Percentiles rank a stretch among this genome's conserved stretches.
Conservation (phyloP, 2,797 vertebrate genomes). For the Emydoidea blandingii region DNA sequence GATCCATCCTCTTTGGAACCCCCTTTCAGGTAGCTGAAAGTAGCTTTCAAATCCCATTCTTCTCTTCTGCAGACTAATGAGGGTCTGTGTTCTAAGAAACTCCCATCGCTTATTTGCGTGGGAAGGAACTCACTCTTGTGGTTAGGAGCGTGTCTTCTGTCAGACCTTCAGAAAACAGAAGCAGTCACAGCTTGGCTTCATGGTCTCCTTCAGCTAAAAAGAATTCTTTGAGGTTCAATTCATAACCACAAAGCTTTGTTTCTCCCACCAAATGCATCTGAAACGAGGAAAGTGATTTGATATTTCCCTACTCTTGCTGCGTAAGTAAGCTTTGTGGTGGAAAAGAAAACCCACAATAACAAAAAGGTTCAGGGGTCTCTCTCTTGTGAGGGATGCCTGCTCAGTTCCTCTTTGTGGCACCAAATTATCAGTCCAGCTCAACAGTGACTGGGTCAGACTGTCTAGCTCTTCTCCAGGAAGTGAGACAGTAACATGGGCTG, state of each 20-base stretch:
- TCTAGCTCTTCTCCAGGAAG: background rate
- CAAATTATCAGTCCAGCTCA: background rate
- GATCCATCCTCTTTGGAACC: too few relatives aligned
- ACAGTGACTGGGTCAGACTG: background rate
- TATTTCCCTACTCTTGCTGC: background rate
- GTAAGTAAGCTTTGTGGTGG: background rate
- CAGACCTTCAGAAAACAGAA: background rate
- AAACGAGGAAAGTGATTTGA: background rate
- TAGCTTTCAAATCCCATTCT: too few relatives aligned
- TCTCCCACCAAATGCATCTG: background rate
- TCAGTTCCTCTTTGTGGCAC: background rate
- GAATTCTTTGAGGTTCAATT: background rate
- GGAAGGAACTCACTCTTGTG: fast-evolving
- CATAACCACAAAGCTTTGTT: background rate
- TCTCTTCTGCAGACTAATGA: too few relatives aligned
- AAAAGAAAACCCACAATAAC: background rate
- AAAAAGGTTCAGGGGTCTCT: background rate
- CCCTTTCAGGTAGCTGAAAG: too few relatives aligned
- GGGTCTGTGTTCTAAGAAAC: background rate
- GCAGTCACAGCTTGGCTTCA: background rate
- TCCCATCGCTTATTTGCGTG: background rate
- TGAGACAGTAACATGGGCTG: background rate
- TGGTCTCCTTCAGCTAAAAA: background rate
- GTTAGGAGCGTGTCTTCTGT: background rate
- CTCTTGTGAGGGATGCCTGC: background rate